phyloP scores from a whole-genome alignment of 2,888 invertebrate species.

The Hemithea aestivaria region DNA sequence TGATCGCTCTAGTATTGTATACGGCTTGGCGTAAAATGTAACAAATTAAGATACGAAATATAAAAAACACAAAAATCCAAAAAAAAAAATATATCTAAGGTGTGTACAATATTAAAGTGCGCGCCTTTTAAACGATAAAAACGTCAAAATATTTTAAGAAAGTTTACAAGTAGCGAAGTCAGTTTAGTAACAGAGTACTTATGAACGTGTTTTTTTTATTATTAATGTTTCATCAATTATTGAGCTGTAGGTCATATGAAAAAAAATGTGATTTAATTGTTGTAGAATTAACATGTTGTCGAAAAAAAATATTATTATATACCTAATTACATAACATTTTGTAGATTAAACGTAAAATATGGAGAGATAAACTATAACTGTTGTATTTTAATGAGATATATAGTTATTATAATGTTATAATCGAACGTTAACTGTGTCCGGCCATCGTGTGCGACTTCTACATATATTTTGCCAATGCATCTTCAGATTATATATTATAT shows the following conservation, averaged over 20 bases:
- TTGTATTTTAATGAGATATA: slow-evolving; percentile 69
- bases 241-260: slow-evolving; percentile 58
- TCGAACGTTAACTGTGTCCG: slow-evolving; percentile 64
- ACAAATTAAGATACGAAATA: slow-evolving; percentile 65
- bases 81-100: slow-evolving; percentile 59
- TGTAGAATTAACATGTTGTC: slow-evolving; percentile 70
- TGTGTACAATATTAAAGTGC: slow-evolving; percentile 75
- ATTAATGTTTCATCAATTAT: slow-evolving; percentile 51
- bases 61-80: slow-evolving; percentile 43
- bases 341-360: slow-evolving; percentile 62
- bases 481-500: slow-evolving; percentile 46
- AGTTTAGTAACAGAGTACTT: slow-evolving; percentile 66
- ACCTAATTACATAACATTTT: slow-evolving; percentile 62
- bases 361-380: slow-evolving; percentile 69
- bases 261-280: slow-evolving; percentile 75
- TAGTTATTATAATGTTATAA: slow-evolving; percentile 38
- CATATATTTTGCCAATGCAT: slow-evolving; percentile 63
- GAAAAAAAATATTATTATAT: slow-evolving; percentile 48
- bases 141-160: slow-evolving; percentile 71
- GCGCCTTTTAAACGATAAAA: slow-evolving; percentile 54
- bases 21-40: slow-evolving; percentile 68
- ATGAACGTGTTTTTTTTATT: slow-evolving; percentile 50
- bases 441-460: slow-evolving; percentile 69
- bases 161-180: slow-evolving; percentile 67
- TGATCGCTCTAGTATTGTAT: slow-evolving; percentile 73